Evolutionary conservation across 2,888 invertebrate species (phyloP), one percentile per base, ranked within the genome.

Genomic region (Epistrophe eligans): DNA sequence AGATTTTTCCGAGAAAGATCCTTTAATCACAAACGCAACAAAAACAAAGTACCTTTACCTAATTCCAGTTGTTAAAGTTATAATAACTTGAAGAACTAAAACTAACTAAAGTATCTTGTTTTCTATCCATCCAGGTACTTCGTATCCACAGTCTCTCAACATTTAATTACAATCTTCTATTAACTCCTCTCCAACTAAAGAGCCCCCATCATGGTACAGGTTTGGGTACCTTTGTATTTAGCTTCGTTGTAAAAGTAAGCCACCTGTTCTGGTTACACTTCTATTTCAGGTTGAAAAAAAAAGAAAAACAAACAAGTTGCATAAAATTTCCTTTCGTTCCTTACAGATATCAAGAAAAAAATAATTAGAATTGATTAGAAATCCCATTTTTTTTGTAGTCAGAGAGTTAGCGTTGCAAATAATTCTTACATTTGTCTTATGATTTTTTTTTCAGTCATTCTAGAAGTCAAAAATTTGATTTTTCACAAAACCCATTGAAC

Each of bases 151-250:
- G n/a, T 32, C 35, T 58, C 11, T 13, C 32, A 15, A 35, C 57
- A 58, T 58, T 58, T 58, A 58, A 58, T 58, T 58, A 58, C 57
- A 35, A 58, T 35, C 28, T 58, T 58, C 57, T 35, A 35, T 58
- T 35, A 58, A 32, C 32, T 58, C 10, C 6, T 24, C 17, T 35
- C 11, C 4, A 32, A 35, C 55, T 17, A 32, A 57, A 57, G 32
- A 32, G 32, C 15, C 2, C 28, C 32, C n/a, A 4, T n/a, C n/a
- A 10, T 17, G 11, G 11, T 3, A 38, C 10, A 2, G 9, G 35
- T 7, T 1, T 35, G 7, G 6, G 6, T 35, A 35, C 0, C 11
- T 35, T n/a, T n/a, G n/a, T n/a, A 45, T 28, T 24, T 28, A 2
- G 15, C 15, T 28, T 32, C 32, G 13, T 15, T 55, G 55, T 8